Evolutionary conservation across 2,113 vertebrate species (phyloP).

Genomic region (Scophthalmus maximus): DNA sequence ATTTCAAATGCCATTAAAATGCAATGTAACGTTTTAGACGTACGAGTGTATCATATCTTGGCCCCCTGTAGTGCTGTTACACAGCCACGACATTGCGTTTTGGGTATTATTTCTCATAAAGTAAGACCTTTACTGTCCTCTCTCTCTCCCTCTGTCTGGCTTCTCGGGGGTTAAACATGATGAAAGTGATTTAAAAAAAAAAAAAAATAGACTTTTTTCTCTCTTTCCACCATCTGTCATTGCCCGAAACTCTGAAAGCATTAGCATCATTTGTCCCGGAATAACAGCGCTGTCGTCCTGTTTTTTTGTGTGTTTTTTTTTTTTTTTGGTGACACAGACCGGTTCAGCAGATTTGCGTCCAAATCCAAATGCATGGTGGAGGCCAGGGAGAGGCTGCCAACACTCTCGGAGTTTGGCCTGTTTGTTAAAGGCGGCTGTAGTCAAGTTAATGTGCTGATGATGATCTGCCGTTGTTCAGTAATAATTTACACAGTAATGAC

Average conservation of each 20-base stretch:
- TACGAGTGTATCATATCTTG: background rate
- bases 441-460: constrained; percentile 11
- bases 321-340: constrained; percentile 16
- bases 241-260: constrained; percentile 24
- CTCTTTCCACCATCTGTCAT: constrained; percentile 39
- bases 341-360: constrained; percentile 17
- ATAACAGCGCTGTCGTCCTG: constrained; percentile 16
- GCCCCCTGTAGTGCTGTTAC: background rate
- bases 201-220: constrained; percentile 39
- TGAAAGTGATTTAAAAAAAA: constrained; percentile 33
- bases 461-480: background rate
- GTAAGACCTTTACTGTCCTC: background rate
- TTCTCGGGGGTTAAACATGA: constrained; percentile 27
- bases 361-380: constrained; percentile 27
- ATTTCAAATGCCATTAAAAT: background rate
- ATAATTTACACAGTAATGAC: background rate
- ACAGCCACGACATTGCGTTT: background rate
- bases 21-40: background rate
- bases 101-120: constrained; percentile 7
- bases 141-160: background rate
- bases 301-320: background rate
- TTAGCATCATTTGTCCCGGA: constrained; percentile 37
- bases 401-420: constrained; percentile 7
- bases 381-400: constrained; percentile 24
- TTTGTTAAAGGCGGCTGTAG: constrained; percentile 14